Conservation (phyloP, 2,113 vertebrate species). For the Polypterus bichir region DNA sequence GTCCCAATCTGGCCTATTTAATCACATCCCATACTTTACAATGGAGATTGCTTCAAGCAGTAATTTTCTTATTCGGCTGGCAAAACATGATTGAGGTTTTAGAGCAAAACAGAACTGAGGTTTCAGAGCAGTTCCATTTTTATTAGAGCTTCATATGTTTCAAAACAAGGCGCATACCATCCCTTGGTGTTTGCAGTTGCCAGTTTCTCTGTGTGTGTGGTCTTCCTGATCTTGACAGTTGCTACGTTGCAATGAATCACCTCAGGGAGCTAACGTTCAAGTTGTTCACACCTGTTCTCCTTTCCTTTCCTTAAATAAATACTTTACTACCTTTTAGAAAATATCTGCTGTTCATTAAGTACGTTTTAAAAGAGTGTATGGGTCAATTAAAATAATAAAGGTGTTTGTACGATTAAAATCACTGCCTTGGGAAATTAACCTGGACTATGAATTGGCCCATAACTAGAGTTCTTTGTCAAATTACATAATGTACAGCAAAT, state of each 20-base stretch:
- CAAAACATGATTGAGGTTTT: background rate
- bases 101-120: background rate
- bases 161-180: background rate
- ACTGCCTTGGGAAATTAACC: no score
- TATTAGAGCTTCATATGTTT: background rate
- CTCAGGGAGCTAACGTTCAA: constrained; percentile 2
- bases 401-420: background rate
- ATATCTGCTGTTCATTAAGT: background rate
- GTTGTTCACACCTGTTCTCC: constrained; percentile 1
- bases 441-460: no score
- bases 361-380: background rate
- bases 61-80: background rate
- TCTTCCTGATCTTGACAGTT: constrained; percentile 7
- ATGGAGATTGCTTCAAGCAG: no score
- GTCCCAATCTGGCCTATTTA: no score
- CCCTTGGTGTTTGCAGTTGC: constrained; percentile 1
- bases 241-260: constrained; percentile 15
- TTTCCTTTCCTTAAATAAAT: background rate
- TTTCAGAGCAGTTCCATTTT: background rate
- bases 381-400: background rate
- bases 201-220: constrained; percentile 19
- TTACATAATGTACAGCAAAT: no score
- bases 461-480: no score
- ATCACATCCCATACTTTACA: no score
- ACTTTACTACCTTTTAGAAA: constrained; percentile 3